Evolutionary conservation across 92 coral and sea anemone species (phyloP).

Genomic region (Montipora capitata): DNA sequence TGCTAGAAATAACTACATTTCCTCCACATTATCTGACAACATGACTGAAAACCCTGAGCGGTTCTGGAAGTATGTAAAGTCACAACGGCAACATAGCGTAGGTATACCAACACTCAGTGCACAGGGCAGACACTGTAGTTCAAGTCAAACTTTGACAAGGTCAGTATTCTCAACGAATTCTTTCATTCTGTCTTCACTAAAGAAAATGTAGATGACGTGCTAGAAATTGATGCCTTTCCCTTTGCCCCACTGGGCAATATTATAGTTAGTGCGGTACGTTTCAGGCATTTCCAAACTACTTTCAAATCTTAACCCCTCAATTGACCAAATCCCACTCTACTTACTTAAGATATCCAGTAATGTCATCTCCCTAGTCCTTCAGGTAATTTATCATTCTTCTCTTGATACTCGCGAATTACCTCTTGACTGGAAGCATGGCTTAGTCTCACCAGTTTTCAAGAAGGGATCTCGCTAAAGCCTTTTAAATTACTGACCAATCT

Average conservation of each 20-base stretch:
- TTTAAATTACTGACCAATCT: not conserved
- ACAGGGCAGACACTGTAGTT: not conserved
- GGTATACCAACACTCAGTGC: not conserved
- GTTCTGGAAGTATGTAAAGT: too few species aligned
- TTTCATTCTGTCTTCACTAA: constrained; percentile 3
- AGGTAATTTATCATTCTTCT: not conserved
- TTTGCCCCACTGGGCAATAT: not conserved
- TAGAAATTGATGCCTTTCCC: not conserved
- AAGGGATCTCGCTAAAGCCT: not conserved
- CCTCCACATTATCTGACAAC: too few species aligned
- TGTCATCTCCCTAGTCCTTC: not conserved
- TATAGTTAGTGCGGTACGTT: not conserved
- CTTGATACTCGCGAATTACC: not conserved
- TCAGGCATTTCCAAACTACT: not conserved
- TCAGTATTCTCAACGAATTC: not conserved
- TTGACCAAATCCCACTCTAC: not conserved
- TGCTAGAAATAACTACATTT: too few species aligned
- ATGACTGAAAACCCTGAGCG: too few species aligned
- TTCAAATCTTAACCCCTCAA: constrained; percentile 4
- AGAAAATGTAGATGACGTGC: not conserved
- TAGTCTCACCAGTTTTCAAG: not conserved
- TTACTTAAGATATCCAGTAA: not conserved
- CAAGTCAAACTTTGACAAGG: not conserved
- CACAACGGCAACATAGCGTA: too few species aligned
- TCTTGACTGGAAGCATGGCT: not conserved